These are phyloP conservation scores for Dasysyrphus tricinctus DNA, from an alignment of 2,888 invertebrate genomes.

Conservation along the genomic window DNA sequence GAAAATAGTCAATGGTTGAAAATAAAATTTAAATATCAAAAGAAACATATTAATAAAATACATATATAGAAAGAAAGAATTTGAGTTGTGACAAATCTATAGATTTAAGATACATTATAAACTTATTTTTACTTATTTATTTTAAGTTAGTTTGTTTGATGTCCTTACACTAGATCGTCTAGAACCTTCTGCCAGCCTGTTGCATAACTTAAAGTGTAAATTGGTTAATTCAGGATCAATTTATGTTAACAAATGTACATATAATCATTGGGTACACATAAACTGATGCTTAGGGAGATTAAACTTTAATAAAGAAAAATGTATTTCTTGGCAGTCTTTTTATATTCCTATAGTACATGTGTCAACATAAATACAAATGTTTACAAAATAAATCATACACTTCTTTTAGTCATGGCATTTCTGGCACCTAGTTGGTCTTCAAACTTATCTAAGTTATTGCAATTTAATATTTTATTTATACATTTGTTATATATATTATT, in stretches of 20 bases:
- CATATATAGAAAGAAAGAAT: neutral
- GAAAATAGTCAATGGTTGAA: constrained; percentile 6
- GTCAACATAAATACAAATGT: neutral
- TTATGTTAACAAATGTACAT: too few relatives aligned
- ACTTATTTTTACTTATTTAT: constrained; percentile 2
- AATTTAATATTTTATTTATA: neutral
- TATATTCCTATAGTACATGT: neutral
- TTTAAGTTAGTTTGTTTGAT: neutral
- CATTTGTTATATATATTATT: neutral
- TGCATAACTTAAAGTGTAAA: neutral
- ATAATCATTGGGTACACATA: neutral
- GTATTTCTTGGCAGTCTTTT: too few relatives aligned
- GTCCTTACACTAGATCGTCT: neutral
- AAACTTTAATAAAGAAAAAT: too few relatives aligned
- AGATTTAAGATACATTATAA: constrained; percentile 37
- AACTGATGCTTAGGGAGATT: too few relatives aligned
- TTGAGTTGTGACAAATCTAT: constrained; percentile 61
- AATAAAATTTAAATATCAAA: constrained; percentile 29
- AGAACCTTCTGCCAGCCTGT: neutral
- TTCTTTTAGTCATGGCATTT: neutral
- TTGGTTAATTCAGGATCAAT: neutral
- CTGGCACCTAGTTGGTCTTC: neutral
- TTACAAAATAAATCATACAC: neutral
- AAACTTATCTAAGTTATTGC: neutral
- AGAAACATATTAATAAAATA: constrained; percentile 9